Percentiles rank a stretch among this genome's conserved stretches.
These are phyloP conservation scores for Sepioteuthis lessoniana DNA, from an alignment of 2,888 invertebrate species.

Conservation along the genomic window DNA sequence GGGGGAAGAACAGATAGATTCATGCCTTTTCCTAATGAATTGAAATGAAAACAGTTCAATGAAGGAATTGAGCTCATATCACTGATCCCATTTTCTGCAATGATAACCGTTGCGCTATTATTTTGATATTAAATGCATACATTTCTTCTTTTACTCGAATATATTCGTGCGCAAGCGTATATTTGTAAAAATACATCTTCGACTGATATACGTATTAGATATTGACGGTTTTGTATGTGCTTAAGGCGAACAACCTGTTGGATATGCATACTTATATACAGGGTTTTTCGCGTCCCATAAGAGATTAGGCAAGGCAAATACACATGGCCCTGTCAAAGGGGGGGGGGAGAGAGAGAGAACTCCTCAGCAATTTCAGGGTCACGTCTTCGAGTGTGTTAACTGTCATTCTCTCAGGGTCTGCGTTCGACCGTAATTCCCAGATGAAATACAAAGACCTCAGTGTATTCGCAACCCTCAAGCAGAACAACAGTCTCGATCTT, in stretches of 20 bases:
- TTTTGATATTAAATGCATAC: too few relatives aligned
- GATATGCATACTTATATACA: neutral
- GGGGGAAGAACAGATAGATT: too few relatives aligned
- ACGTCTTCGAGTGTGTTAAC: conserved; percentile 33
- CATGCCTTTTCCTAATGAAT: too few relatives aligned
- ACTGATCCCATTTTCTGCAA: too few relatives aligned
- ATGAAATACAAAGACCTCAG: neutral
- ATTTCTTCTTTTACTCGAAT: too few relatives aligned
- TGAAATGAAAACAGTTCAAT: too few relatives aligned
- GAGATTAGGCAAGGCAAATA: neutral
- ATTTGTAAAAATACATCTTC: too few relatives aligned
- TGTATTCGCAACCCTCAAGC: neutral
- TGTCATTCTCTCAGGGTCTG: neutral
- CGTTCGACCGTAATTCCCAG: neutral
- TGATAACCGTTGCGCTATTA: too few relatives aligned
- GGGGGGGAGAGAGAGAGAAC: neutral
- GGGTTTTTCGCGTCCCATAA: neutral
- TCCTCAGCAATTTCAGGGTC: neutral
- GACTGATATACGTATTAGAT: too few relatives aligned
- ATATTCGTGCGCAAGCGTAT: too few relatives aligned
- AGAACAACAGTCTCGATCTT: neutral
- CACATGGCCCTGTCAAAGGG: neutral
- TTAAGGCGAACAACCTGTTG: neutral
- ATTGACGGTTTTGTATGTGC: too few relatives aligned
- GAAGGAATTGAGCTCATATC: too few relatives aligned